Conservation (phyloP, 1,140 invertebrate species). For the Brachionus koreanus region DNA sequence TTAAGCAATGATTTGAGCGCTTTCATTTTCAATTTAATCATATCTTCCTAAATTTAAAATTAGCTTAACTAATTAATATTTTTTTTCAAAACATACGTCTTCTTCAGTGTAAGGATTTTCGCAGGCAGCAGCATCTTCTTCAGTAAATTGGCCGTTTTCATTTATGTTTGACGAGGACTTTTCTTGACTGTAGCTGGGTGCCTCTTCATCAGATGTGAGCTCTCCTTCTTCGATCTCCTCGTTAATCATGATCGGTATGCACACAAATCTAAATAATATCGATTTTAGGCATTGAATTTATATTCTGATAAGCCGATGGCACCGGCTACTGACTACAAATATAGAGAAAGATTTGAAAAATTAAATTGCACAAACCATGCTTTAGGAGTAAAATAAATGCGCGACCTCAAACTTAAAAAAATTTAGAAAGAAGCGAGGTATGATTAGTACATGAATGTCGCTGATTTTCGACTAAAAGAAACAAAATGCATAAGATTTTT, state of each 20-base stretch:
- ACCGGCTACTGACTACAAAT: neutral
- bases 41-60: neutral
- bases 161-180: neutral
- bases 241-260: neutral
- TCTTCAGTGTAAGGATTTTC: conserved; percentile 17
- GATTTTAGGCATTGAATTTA: neutral
- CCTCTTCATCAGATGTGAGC: neutral
- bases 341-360: neutral
- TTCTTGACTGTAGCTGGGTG: neutral
- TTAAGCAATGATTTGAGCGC: conserved; percentile 6
- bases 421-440: neutral
- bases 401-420: neutral
- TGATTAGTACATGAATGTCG: neutral
- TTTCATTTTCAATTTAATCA: conserved; percentile 31
- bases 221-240: conserved; percentile 18
- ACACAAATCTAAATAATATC: neutral
- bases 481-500: neutral
- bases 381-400: neutral
- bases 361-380: neutral
- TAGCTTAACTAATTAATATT: neutral
- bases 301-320: neutral
- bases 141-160: neutral
- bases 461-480: neutral
- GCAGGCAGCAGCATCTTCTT: neutral
- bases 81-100: neutral